phyloP scores from a whole-genome alignment of 2,797 vertebrate genomes.

The Rallus crepitans region DNA sequence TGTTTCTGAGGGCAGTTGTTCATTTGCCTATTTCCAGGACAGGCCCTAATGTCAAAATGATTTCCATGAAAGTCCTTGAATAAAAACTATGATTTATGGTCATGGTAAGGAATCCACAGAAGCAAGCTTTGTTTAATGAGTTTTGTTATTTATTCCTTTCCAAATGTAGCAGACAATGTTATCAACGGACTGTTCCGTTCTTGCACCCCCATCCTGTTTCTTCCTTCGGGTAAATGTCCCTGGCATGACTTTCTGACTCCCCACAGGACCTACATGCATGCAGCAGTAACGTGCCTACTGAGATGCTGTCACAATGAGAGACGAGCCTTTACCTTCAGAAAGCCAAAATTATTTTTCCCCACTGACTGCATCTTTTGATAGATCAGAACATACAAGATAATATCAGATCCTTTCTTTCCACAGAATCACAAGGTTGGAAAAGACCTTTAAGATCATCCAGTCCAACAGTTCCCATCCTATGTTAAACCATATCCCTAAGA shows the following conservation, averaged over 20 bases:
- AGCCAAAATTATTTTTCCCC: not conserved
- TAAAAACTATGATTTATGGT: not conserved
- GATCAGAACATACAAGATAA: not conserved
- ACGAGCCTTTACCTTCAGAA: not conserved
- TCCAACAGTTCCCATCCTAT: too few species aligned
- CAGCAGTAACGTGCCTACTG: not conserved
- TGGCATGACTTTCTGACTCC: not conserved
- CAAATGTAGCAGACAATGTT: accelerated
- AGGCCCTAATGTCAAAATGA: not conserved
- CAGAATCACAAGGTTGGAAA: too few species aligned
- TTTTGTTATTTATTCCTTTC: not conserved
- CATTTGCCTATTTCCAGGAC: not conserved
- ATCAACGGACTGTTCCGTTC: not conserved
- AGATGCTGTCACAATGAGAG: not conserved
- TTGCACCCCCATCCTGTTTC: not conserved
- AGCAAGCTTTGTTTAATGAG: not conserved
- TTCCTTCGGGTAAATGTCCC: not conserved
- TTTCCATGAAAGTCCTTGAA: not conserved
- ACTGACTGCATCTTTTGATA: not conserved
- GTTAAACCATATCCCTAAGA: too few species aligned
- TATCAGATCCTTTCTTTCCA: not conserved
- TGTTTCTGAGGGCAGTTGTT: not conserved
- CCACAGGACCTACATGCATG: not conserved
- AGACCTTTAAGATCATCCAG: too few species aligned
- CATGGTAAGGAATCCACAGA: not conserved